Percentiles rank a stretch among this genome's conserved stretches.
These are phyloP conservation scores for Neogobius melanostomus DNA, from an alignment of 2,113 vertebrate genomes.

Conservation along the genomic window DNA sequence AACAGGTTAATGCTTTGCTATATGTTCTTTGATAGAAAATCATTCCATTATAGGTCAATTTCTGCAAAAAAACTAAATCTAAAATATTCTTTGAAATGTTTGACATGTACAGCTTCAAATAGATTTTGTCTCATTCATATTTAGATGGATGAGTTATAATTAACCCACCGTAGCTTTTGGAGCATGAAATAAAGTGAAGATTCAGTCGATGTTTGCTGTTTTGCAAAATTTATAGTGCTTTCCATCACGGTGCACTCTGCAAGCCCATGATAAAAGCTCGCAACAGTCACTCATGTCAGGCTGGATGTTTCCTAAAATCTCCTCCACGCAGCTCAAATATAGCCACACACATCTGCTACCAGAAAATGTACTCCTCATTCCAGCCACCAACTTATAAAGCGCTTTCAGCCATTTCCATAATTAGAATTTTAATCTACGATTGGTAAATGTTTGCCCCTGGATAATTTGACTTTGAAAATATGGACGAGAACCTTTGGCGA, in stretches of 20 bases:
- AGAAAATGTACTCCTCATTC: background rate
- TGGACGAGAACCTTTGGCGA: too few relatives aligned
- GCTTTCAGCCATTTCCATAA: background rate
- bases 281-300: slow-evolving; percentile 29
- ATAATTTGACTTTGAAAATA: too few relatives aligned
- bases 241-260: slow-evolving; percentile 41
- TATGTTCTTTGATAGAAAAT: background rate
- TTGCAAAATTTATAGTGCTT: slow-evolving; percentile 69
- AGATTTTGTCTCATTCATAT: slow-evolving; percentile 13
- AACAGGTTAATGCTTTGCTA: background rate
- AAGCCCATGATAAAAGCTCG: slow-evolving; percentile 52
- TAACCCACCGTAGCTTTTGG: slow-evolving; percentile 35
- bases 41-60: background rate
- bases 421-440: background rate
- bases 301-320: slow-evolving; percentile 18
- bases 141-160: slow-evolving; percentile 38
- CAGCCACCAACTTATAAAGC: background rate
- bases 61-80: slow-evolving; percentile 1
- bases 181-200: slow-evolving; percentile 44
- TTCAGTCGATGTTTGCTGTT: slow-evolving; percentile 51
- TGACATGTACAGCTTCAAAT: background rate
- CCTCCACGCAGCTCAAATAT: background rate
- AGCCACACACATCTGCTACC: background rate
- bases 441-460: too few relatives aligned
- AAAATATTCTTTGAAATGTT: background rate